Conservation (phyloP, 2,797 vertebrate genomes). For the Artibeus jamaicensis region DNA sequence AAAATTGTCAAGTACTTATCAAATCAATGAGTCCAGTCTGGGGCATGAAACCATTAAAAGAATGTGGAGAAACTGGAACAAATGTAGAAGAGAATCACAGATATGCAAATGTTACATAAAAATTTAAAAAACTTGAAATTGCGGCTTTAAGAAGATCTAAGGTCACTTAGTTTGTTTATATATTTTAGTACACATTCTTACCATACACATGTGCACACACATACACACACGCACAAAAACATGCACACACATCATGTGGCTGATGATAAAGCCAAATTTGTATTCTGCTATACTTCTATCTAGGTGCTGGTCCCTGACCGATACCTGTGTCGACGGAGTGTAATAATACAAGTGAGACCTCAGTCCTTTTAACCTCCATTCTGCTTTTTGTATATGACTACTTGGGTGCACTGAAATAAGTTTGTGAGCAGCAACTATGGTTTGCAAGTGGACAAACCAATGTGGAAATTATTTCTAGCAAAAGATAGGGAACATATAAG, state of each 20-base stretch:
- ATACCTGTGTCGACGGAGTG: neutral
- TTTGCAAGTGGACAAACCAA: constrained; percentile 6
- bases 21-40: neutral
- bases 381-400: neutral
- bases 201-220: rapidly evolving
- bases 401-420: neutral
- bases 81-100: neutral
- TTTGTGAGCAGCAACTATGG: neutral
- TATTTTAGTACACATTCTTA: neutral
- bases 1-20: neutral
- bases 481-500: neutral
- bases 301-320: neutral
- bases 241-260: rapidly evolving
- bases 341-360: neutral
- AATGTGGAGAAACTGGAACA: neutral
- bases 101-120: neutral
- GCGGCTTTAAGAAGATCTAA: neutral
- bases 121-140: neutral
- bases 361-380: neutral
- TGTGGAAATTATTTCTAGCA: neutral
- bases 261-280: neutral
- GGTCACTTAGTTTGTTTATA: neutral
- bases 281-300: neutral
- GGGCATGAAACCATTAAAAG: neutral
- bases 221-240: neutral